Base-by-base conservation (phyloP, 2,888 invertebrate genomes). In the Cryptophagus acutangulus region DNA sequence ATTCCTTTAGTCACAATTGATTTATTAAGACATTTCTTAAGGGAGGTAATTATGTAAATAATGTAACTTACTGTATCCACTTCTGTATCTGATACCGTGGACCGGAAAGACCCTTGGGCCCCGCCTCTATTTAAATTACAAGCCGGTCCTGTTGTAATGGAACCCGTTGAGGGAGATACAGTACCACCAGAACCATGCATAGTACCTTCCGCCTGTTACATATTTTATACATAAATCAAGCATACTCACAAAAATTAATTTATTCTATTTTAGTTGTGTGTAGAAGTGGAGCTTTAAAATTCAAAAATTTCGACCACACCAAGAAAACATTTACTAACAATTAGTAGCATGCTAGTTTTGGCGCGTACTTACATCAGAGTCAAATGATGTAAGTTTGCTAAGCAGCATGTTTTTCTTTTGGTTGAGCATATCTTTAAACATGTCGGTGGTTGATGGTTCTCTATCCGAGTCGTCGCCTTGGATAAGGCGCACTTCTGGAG, bases 11-110 rank as follows among this genome's bases (percentile, higher is more conserved):
- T n/a, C n/a, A n/a, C n/a, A n/a, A n/a, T n/a, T n/a, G n/a, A n/a
- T n/a, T 9, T 14, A 9, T n/a, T 17, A 20, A 16, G 9, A 12
- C 33, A 40, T 20, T 24, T 9, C 31, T 33, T 17, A 15, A 37
- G 17, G 20, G 12, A 17, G 17, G 17, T 16, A 18, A 6, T 12
- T 18, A 15, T 6, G n/a, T n/a, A n/a, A n/a, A n/a, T n/a, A n/a
- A n/a, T n/a, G n/a, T n/a, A n/a, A 79, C 83, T 82, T 80, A 90
- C 89, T 77, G 86, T 82, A 73, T 89, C 87, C 66, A 88, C 86
- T 75, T 94, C 94, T 64, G 91, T 92, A 72, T 94, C 94, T 58
- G 93, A 94, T 62, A 92, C 87, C 57, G 92, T 89, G 59, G 91
- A 90, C 65, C 92, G 83, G 76, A 89, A 85, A 31, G 79, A 76